These are phyloP conservation scores for Dynastes maya DNA, from an alignment of 2,888 invertebrate species.

Conservation along the genomic window DNA sequence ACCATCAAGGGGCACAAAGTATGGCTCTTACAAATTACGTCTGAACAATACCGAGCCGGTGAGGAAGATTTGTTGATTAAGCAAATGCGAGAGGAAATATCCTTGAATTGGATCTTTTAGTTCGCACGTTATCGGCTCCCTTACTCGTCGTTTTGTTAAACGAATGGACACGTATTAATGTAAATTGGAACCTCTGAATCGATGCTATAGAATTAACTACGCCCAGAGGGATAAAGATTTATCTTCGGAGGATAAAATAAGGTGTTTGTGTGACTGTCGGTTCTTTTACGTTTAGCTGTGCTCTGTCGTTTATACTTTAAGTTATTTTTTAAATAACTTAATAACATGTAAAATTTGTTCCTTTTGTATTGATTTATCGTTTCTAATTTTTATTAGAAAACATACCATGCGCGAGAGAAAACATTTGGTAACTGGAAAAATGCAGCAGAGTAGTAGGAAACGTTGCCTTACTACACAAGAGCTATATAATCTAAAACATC, in stretches of 20 bases:
- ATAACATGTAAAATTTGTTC: no score
- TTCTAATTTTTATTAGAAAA: no score
- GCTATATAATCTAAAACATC: no score
- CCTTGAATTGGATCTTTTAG: not conserved
- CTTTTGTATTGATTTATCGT: no score
- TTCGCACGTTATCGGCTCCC: not conserved
- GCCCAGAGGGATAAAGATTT: not conserved
- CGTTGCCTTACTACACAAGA: no score
- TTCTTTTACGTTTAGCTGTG: no score
- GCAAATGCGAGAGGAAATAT: slow-evolving; percentile 11
- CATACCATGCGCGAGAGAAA: no score
- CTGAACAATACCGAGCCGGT: slow-evolving; percentile 12
- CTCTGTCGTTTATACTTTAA: no score
- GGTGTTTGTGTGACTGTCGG: not conserved
- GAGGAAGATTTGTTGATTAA: slow-evolving; percentile 37
- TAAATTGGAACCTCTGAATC: not conserved
- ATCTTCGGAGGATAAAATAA: not conserved
- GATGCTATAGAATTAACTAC: not conserved
- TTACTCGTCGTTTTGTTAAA: not conserved
- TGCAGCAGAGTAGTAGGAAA: no score
- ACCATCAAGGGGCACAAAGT: not conserved
- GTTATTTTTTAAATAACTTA: no score
- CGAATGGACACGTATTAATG: not conserved
- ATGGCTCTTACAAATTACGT: slow-evolving; percentile 25
- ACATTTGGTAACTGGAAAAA: no score